phyloP scores from a whole-genome alignment of 2,113 vertebrate genomes.

The Ciconia boyciana region DNA sequence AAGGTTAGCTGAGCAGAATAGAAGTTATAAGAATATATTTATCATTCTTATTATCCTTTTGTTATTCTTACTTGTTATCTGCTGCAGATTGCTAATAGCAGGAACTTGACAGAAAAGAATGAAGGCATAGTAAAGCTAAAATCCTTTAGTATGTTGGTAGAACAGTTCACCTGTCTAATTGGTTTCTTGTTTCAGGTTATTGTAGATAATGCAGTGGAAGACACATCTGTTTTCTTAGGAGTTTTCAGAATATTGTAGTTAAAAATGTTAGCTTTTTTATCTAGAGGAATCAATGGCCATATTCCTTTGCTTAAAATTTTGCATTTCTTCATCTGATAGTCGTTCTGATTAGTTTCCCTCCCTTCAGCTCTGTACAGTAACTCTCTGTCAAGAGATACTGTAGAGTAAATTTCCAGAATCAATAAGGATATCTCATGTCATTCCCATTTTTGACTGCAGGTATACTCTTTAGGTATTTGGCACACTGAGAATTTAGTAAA shows the following conservation, averaged over 20 bases:
- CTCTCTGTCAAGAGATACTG: not conserved
- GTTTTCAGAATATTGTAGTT: not conserved
- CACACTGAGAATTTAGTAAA: not conserved
- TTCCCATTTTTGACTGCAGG: not conserved
- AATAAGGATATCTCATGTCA: not conserved
- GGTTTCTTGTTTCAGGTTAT: not conserved
- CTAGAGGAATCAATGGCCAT: not conserved
- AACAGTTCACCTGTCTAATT: not conserved
- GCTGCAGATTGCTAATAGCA: not conserved
- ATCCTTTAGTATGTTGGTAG: not conserved
- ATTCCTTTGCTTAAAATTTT: not conserved
- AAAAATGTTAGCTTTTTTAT: not conserved
- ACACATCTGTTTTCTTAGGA: not conserved
- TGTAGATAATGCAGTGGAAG: not conserved
- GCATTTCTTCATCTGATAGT: not conserved
- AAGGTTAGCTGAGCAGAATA: not conserved
- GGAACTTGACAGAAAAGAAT: not conserved
- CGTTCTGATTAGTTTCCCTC: not conserved
- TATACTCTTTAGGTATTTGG: not conserved
- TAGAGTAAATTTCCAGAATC: not conserved
- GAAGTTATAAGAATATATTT: not conserved
- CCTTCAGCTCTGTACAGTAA: not conserved
- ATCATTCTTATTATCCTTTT: not conserved
- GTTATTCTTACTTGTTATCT: not conserved
- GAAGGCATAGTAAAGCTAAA: not conserved